Conservation (phyloP, 1,140 invertebrate genomes). For the Helicoverpa armigera region DNA sequence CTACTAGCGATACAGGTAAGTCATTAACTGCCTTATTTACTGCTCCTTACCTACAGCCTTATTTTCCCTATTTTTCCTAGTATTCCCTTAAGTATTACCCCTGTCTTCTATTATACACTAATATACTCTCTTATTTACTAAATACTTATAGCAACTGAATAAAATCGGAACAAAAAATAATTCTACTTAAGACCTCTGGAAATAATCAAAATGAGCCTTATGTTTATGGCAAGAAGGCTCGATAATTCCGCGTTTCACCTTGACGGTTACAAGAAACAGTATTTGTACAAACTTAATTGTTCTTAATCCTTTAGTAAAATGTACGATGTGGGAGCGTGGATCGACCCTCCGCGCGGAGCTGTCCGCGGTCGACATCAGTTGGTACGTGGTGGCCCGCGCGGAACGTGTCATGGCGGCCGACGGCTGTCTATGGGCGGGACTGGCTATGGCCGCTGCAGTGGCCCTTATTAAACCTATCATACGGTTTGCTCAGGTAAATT, state of each 20-base stretch:
- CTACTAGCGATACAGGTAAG: slow-evolving; percentile 92
- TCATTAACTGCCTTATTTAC: slow-evolving; percentile 30
- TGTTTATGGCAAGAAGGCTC: too few species aligned
- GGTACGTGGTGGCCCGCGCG: slow-evolving; percentile 95
- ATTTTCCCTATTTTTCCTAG: too few species aligned
- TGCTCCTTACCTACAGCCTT: too few species aligned
- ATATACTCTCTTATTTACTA: too few species aligned
- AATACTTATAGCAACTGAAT: too few species aligned
- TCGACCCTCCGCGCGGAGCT: slow-evolving; percentile 97
- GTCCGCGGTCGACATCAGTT: slow-evolving; percentile 97
- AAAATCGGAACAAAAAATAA: too few species aligned
- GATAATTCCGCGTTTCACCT: too few species aligned
- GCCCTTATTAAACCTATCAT: slow-evolving; percentile 69
- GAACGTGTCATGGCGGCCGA: slow-evolving; percentile 87
- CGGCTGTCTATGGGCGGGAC: slow-evolving; percentile 71
- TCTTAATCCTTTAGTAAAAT: slow-evolving; percentile 90
- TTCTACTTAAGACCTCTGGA: too few species aligned
- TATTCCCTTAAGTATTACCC: too few species aligned
- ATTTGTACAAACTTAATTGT: not conserved
- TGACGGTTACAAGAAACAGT: too few species aligned
- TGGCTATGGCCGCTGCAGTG: slow-evolving; percentile 71
- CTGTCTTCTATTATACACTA: too few species aligned
- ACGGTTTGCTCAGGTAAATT: slow-evolving; percentile 70
- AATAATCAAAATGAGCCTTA: too few species aligned
- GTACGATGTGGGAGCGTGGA: slow-evolving; percentile 96